These are phyloP conservation scores for Drosophila punjabiensis DNA, from an alignment of 1,140 invertebrate species.

Conservation along the genomic window DNA sequence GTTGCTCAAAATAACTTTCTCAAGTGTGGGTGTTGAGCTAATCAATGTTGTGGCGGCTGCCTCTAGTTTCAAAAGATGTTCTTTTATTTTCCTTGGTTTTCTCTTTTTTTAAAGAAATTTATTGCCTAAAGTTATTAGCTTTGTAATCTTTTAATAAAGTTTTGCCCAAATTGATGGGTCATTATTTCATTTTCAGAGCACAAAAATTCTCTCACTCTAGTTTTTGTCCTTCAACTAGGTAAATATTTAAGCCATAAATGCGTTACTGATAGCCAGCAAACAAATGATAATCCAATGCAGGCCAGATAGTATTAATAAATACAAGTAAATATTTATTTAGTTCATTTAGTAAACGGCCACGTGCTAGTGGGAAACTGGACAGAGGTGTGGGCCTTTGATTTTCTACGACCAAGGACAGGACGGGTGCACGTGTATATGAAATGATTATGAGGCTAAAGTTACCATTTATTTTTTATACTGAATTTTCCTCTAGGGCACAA, in stretches of 20 bases:
- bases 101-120: conserved; percentile 29
- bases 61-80: conserved; percentile 9
- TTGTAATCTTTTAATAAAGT: conserved; percentile 69
- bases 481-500: conserved; percentile 48
- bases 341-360: conserved; percentile 5
- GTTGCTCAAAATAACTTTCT: conserved; percentile 49
- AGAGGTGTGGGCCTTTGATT: neutral
- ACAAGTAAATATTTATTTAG: conserved; percentile 18
- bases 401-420: conserved; percentile 23
- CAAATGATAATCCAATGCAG: neutral
- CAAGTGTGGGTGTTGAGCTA: conserved; percentile 55
- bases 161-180: conserved; percentile 42
- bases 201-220: neutral
- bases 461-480: conserved; percentile 37
- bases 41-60: conserved; percentile 33
- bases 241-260: conserved; percentile 24
- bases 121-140: conserved; percentile 66
- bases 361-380: neutral
- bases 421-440: conserved; percentile 39
- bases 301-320: neutral
- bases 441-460: conserved; percentile 51
- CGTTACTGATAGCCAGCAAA: conserved; percentile 9
- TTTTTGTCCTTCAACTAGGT: conserved; percentile 2
- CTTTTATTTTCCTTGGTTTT: neutral
- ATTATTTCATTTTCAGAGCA: conserved; percentile 10